Conservation (phyloP, 2,113 vertebrate genomes). For the Grammomys surdaster region DNA sequence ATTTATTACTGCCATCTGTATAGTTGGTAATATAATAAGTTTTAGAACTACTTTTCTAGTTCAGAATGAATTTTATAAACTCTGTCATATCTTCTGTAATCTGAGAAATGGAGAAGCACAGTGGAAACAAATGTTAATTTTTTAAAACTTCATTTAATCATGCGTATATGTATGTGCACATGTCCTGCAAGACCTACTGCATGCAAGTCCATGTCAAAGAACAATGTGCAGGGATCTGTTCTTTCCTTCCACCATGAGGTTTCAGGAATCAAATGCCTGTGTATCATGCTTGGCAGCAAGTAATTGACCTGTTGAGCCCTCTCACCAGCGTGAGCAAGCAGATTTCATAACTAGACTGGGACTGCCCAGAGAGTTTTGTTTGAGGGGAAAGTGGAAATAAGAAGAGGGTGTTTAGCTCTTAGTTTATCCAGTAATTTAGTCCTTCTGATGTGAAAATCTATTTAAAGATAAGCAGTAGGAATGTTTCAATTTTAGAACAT, state of each 20-base stretch:
- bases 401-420: neutral
- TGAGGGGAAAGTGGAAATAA: neutral
- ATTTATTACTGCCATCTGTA: constrained; percentile 57
- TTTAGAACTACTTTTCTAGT: constrained; percentile 54
- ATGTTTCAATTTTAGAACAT: constrained; percentile 29
- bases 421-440: constrained; percentile 16
- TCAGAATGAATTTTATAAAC: constrained; percentile 47
- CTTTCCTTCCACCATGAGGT: too few species aligned
- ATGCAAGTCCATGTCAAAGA: neutral
- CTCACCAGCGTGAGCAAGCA: neutral
- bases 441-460: neutral
- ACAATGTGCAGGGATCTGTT: neutral
- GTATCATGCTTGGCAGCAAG: neutral
- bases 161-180: neutral
- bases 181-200: neutral
- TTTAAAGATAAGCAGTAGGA: neutral
- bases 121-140: neutral
- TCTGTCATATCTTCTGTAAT: constrained; percentile 45
- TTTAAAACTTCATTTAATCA: neutral
- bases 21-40: neutral
- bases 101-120: constrained; percentile 22
- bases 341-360: neutral
- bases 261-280: neutral
- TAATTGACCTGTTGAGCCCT: neutral
- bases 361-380: neutral